Percentiles rank a stretch among this genome's conserved stretches.
Conservation (phyloP, 2,113 vertebrate species). For the Misgurnus anguillicaudatus region DNA sequence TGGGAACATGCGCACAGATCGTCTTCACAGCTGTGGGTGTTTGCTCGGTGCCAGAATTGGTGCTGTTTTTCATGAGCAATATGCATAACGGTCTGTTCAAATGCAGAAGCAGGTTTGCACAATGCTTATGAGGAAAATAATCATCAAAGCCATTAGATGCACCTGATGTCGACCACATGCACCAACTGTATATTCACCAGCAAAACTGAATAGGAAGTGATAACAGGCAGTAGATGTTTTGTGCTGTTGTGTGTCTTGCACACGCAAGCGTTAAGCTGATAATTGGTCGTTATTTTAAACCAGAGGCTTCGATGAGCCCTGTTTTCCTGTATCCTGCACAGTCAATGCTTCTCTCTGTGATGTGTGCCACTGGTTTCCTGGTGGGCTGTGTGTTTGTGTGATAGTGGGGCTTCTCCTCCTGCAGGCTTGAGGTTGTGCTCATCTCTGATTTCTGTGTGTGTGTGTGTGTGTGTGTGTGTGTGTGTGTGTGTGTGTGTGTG, state of each 20-base stretch:
- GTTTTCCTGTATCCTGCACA: conserved; percentile 27
- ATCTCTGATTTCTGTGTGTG: not conserved
- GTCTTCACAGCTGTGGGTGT: conserved; percentile 27
- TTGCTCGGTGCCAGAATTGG: not conserved
- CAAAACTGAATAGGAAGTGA: not conserved
- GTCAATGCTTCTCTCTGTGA: conserved; percentile 45
- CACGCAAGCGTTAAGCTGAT: conserved; percentile 47
- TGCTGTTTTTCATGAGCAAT: conserved; percentile 11
- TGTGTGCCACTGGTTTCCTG: conserved; percentile 25
- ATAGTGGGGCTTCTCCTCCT: conserved; percentile 24
- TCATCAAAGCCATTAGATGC: conserved; percentile 2
- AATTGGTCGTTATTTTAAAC: conserved; percentile 55
- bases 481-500: not conserved
- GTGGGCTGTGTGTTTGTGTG: conserved; percentile 22
- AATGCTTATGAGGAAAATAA: not conserved
- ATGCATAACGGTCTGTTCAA: not conserved
- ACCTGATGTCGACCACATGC: not conserved
- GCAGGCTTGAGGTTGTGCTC: conserved; percentile 9
- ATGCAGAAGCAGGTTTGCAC: conserved; percentile 5
- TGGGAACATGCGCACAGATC: not conserved
- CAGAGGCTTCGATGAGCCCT: conserved; percentile 40
- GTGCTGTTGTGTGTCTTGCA: conserved; percentile 14
- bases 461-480: not conserved
- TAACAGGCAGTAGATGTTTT: not conserved
- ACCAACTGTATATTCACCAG: not conserved